Evolutionary conservation across 2,113 vertebrate genomes (phyloP), one percentile per base, ranked within the genome.

Genomic region (Corydoras maculifer): DNA sequence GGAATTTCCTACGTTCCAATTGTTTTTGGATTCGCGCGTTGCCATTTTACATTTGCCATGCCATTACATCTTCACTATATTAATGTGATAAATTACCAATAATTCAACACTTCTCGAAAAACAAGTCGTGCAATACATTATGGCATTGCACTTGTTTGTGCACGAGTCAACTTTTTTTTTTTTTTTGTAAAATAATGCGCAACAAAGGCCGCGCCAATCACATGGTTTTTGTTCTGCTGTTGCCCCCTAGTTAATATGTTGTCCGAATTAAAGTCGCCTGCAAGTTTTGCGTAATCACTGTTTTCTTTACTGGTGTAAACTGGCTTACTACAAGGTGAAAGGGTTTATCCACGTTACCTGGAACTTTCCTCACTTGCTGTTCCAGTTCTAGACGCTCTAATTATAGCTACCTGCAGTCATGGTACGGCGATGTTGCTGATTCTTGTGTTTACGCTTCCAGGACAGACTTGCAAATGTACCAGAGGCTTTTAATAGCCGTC

Each of bases 1-100:
- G 80, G 83, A 86, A 85, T 86, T 80, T 85, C 77, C 77, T 78
- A 25, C 62, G 31, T 48, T 67, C 70, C 65, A 14, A n/a, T 53
- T 57, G 6, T 55, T 63, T 67, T 31, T 68, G 8, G 25, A 18
- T 50, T 12, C 25, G 55, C 58, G 15, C 11, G 49, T 65, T 75
- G 61, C 75, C 43, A 5, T 8, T 12, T 15, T 10, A 62, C 15
- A n/a, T n/a, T n/a, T n/a, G n/a, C n/a, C 65, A 69, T 64, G 53
- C 9, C 14, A 25, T 14, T 3, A 53, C 3, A 8, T 5, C 3
- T 12, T 53, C 11, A 53, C 3, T 12, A 8, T 53, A 53, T 10
- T 12, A 53, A 53, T 53, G 35, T 2, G 35, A 43, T 43, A 43
- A 43, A 5, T 8, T 43, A 5, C 35, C 35, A 43, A 43, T 43